Base-by-base conservation (phyloP, 2,113 vertebrate species). In the Crotophaga sulcirostris region DNA sequence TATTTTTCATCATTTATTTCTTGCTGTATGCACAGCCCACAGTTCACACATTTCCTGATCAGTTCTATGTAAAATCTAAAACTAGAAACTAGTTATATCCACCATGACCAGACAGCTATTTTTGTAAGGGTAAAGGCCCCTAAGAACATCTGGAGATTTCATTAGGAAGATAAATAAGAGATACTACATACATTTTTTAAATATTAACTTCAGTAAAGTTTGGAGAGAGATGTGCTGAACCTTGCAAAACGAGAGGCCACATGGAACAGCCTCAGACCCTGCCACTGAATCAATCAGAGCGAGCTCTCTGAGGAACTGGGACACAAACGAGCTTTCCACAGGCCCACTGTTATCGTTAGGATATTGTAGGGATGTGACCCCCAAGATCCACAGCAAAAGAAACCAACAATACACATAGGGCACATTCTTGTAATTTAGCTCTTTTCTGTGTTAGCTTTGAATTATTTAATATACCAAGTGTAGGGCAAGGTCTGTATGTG, bases 21-120 rank as follows among this genome's bases (percentile, higher is more conserved):
- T 21, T 49, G 4, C 69, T 77, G 14, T 11, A 49, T 5, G 56
- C 38, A 77, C 26, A 88, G 19, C 82, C 90, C 49, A 42, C 47
- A 81, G 67, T 36, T 94, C 66, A 73, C 16, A 33, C 23, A 49
- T 88, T 68, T 93, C 54, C 86, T 89, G 47, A 69, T n/a, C 83
- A 56, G 79, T 87, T 89, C 75, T 52, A 49, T 42, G 34, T 29
- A 68, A 84, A 93, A 93, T 52, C 23, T n/a, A 42, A 52, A 90
- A 56, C 74, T 29, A 36, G 72, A 96, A 96, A 51, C 26, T 23
- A 73, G 47, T 51, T 69, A 73, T 5, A 25, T 52, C 42, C 36
- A 24, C 16, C 20, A 2, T 36, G 33, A 75, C 62, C 33, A 70
- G 28, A 24, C 14, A 59, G 10, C 38, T 72, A 11, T 18, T 89